These are phyloP conservation scores for Gavialis gangeticus DNA, from an alignment of 2,113 vertebrate genomes.

Conservation along the genomic window DNA sequence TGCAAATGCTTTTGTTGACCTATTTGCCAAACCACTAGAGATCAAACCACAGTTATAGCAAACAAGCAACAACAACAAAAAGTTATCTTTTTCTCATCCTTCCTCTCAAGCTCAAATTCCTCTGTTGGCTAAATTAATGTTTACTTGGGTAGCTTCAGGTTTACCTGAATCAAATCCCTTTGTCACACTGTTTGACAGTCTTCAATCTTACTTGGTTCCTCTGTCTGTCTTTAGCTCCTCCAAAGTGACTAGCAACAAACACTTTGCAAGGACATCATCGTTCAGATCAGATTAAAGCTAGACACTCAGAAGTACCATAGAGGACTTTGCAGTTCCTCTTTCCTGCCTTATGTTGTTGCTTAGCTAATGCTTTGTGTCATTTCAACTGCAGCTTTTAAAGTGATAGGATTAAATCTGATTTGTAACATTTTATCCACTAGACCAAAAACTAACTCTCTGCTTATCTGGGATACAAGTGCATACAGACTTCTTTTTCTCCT, in stretches of 20 bases:
- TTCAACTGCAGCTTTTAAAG: neutral
- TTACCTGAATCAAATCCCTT: constrained; percentile 65
- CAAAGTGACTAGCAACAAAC: constrained; percentile 12
- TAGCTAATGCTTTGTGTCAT: neutral
- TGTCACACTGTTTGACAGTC: constrained; percentile 48
- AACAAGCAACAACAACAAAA: constrained; percentile 38
- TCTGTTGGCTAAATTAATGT: constrained; percentile 58
- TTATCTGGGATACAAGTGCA: neutral
- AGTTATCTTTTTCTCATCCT: constrained; percentile 52
- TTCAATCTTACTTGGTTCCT: constrained; percentile 15
- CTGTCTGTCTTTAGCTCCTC: constrained; percentile 17
- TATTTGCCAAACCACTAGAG: constrained; percentile 55
- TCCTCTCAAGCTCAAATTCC: constrained; percentile 56
- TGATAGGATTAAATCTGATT: neutral
- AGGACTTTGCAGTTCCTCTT: neutral
- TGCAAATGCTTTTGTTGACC: constrained; percentile 50
- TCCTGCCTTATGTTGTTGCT: neutral
- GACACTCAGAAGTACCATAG: neutral
- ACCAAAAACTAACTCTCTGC: neutral
- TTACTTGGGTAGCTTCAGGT: constrained; percentile 44
- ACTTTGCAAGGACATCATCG: constrained; percentile 41
- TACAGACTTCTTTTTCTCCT: neutral
- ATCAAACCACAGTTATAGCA: constrained; percentile 56
- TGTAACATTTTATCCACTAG: neutral
- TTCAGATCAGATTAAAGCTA: constrained; percentile 17